Evolutionary conservation across 2,113 vertebrate genomes (phyloP), one percentile per base, ranked within the genome.

Genomic region (Otocyon megalotis): DNA sequence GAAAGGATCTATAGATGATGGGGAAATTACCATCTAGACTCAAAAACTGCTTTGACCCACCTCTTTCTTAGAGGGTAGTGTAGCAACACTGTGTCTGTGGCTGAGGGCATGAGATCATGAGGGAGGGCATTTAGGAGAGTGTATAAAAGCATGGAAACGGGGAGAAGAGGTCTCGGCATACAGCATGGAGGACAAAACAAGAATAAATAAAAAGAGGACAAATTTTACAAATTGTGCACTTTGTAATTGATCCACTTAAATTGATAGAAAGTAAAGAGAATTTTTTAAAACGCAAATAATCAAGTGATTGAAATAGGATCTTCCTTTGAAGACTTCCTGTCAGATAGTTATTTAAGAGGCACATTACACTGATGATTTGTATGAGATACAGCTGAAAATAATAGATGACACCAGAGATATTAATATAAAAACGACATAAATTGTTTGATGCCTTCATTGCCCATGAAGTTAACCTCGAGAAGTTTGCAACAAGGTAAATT

Each of bases 261-360:
- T 72, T 84, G 37, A 60, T 54, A 82, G 24, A 80, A 86, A 84
- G 32, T 43, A 88, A 62, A 81, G 76, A 89, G 14, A 62, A 15
- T 69, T 74, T 95, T 90, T 69, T 13, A 69, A 94, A 89, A 28
- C 88, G 6, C 24, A 92, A 94, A 86, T 86, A 85, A 79, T 56
- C 76, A 86, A 72, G 19, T 43, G 9, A 82, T 32, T 91, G 37
- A 97, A 86, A 94, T 56, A 48, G 28, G 10, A 2, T 81, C 60
- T 92, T 96, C 65, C 54, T 60, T 71, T 32, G 62, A 80, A 97
- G 56, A 58, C 8, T 56, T 77, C 15, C 48, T 63, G 48, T 53
- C 65, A 63, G n/a, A 58, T 20, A 30, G 62, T 90, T 93, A 94
- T 79, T 95, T 92, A 96, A 95, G n/a, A 60, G 13, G 48, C 24